These are phyloP conservation scores for Sebastes oblongus DNA, from an alignment of 2,797 vertebrate genomes.

Conservation along the genomic window DNA sequence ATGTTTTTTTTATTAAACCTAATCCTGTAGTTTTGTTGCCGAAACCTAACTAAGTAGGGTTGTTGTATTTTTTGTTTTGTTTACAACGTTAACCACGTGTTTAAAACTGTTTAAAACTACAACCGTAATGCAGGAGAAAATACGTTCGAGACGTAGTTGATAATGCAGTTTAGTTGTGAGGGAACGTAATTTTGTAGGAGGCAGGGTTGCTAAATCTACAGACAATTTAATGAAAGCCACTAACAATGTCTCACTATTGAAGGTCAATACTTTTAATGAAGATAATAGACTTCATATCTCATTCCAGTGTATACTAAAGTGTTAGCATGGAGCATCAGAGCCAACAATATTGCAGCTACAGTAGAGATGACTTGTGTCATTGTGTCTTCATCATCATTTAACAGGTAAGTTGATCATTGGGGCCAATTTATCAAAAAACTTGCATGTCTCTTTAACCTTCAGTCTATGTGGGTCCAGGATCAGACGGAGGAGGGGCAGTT, in stretches of 20 bases:
- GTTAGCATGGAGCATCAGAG: background rate
- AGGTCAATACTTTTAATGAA: background rate
- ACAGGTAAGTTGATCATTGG: background rate
- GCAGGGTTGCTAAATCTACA: background rate
- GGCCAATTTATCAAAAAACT: background rate
- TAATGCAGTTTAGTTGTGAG: too few species aligned
- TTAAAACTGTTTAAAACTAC: too few species aligned
- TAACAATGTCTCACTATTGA: rapidly evolving
- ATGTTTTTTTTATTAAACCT: too few species aligned
- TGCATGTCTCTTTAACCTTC: conserved; percentile 19
- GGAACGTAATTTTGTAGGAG: too few species aligned
- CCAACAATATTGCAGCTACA: background rate
- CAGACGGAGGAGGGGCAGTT: conserved; percentile 3
- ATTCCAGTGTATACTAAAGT: background rate
- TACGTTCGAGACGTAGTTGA: rapidly evolving
- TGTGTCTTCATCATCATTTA: background rate
- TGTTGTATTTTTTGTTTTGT: too few species aligned
- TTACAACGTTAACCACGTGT: too few species aligned
- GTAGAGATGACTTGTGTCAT: background rate
- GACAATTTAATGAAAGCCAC: background rate
- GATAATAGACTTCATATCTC: background rate
- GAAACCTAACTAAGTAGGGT: rapidly evolving
- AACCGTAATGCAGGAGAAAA: too few species aligned
- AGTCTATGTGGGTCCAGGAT: conserved; percentile 2
- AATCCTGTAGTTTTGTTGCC: too few species aligned